Percentiles rank a stretch among this genome's conserved stretches.
Evolutionary conservation across 2,797 vertebrate species (phyloP).

Genomic region (Scleropages formosus): DNA sequence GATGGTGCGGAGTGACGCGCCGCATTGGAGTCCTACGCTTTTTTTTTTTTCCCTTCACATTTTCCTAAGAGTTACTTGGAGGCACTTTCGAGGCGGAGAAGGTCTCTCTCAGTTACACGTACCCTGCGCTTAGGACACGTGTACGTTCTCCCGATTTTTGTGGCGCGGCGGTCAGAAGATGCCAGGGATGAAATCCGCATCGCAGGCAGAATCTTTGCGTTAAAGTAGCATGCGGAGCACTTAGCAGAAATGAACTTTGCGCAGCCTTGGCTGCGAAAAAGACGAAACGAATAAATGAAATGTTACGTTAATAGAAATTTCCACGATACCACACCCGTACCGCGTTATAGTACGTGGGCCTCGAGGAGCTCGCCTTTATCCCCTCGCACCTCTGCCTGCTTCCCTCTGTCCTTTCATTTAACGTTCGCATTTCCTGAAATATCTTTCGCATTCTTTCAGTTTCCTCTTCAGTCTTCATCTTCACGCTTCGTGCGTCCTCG

Average conservation of each 20-base stretch:
- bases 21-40: too few relatives aligned
- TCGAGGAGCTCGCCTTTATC: constrained; percentile 12
- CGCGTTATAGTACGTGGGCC: neutral
- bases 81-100: too few relatives aligned
- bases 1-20: too few relatives aligned
- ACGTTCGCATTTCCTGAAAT: neutral
- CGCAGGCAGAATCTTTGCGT: constrained; percentile 12
- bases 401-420: neutral
- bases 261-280: constrained; percentile 7
- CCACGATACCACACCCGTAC: too few relatives aligned
- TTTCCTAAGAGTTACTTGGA: too few relatives aligned
- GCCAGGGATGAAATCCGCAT: neutral
- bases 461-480: constrained; percentile 3
- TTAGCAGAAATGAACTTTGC: neutral
- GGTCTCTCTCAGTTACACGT: too few relatives aligned
- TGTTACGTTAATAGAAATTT: neutral
- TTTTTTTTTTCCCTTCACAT: too few relatives aligned
- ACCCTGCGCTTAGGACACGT: too few relatives aligned
- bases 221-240: constrained; percentile 8
- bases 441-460: neutral
- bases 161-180: too few relatives aligned
- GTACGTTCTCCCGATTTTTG: too few relatives aligned
- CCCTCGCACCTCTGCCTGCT: constrained; percentile 22
- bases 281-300: neutral
- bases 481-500: neutral